A percentile compares a stretch with the other conserved stretches of the same genome.
These are phyloP conservation scores for Trematocara macrostoma DNA, from an alignment of 2,113 vertebrate species.

Conservation along the genomic window DNA sequence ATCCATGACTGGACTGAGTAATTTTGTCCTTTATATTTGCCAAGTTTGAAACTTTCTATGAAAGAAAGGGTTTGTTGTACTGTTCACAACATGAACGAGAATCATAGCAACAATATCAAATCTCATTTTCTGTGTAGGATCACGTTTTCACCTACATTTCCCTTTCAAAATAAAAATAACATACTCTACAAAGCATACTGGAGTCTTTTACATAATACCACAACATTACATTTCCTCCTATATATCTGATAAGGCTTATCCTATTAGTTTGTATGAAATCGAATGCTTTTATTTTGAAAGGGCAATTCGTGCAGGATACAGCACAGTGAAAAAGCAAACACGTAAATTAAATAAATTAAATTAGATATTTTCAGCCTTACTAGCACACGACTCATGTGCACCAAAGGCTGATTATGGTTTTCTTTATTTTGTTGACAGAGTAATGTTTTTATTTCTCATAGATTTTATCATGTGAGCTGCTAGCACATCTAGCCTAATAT, in stretches of 20 bases:
- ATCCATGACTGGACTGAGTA: neutral
- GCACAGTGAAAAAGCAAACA: neutral
- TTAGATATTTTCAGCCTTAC: neutral
- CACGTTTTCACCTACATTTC: accelerated
- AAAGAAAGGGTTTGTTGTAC: neutral
- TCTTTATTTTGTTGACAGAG: neutral
- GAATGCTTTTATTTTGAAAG: neutral
- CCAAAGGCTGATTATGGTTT: neutral
- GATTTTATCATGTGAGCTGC: neutral
- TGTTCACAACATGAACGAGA: neutral
- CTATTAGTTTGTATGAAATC: neutral
- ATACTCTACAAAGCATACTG: accelerated
- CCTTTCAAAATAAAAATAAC: neutral
- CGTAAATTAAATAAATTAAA: neutral
- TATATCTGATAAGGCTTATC: neutral
- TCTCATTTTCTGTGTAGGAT: neutral
- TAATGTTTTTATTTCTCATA: neutral
- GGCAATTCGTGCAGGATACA: accelerated
- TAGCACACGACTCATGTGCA: neutral
- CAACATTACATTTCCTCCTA: neutral
- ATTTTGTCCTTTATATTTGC: neutral
- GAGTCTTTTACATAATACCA: neutral
- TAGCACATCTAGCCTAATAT: neutral
- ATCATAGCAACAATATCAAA: neutral
- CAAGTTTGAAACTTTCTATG: neutral